Evolutionary conservation across 2,888 invertebrate species (phyloP).

Genomic region (Netelia melanura): DNA sequence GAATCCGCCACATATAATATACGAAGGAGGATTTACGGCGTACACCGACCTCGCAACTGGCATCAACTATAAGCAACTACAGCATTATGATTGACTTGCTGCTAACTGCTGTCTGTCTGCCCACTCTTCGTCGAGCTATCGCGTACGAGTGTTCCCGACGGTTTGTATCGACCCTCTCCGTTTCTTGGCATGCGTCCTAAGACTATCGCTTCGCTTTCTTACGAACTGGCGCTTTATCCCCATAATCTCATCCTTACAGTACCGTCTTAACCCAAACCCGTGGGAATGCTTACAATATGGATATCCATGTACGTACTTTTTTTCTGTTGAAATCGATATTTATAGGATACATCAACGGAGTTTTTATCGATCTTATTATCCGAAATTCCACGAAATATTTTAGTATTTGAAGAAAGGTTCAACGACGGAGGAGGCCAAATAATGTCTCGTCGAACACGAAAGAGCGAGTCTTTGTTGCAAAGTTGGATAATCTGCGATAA

Average conservation of each 20-base stretch:
- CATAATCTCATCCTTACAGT: constrained; percentile 17
- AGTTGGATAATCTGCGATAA: no score
- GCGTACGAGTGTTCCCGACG: constrained; percentile 38
- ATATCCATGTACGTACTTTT: constrained; percentile 26
- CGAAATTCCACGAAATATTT: no score
- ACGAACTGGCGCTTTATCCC: constrained; percentile 25
- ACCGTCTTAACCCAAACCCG: neutral
- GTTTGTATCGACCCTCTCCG: constrained; percentile 51
- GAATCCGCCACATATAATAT: constrained; percentile 3
- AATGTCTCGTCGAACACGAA: no score
- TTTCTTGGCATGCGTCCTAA: constrained; percentile 63
- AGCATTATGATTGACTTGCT: constrained; percentile 44
- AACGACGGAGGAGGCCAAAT: no score
- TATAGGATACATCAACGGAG: constrained; percentile 3
- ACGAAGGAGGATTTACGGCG: constrained; percentile 21
- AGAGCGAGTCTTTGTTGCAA: no score
- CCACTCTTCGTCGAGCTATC: constrained; percentile 43
- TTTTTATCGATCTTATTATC: neutral
- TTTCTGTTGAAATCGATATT: neutral
- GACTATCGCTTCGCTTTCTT: constrained; percentile 22
- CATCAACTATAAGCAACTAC: constrained; percentile 7
- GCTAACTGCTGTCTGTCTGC: constrained; percentile 44
- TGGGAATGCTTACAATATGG: constrained; percentile 10
- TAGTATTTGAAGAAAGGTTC: no score
- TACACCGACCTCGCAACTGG: constrained; percentile 18